These are phyloP conservation scores for Cynopterus brachyotis DNA, from an alignment of 2,113 vertebrate species.

Conservation along the genomic window DNA sequence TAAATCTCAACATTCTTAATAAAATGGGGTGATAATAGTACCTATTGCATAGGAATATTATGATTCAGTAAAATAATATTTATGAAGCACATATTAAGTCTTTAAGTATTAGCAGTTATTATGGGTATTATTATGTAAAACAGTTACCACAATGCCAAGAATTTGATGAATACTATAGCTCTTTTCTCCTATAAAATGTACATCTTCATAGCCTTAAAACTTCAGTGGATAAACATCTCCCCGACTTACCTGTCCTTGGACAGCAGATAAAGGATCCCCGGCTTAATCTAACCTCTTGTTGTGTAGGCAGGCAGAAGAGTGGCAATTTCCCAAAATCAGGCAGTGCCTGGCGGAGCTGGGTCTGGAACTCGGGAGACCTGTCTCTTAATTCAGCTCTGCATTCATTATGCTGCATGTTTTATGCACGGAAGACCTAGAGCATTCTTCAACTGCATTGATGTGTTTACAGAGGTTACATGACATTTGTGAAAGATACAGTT, in stretches of 20 bases:
- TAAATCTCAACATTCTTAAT: not conserved
- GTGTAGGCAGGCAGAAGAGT: not conserved
- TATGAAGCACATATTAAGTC: not conserved
- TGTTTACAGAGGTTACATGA: not conserved
- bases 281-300: not conserved
- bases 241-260: not conserved
- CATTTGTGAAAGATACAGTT: not conserved
- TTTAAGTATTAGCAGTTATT: constrained; percentile 4
- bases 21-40: not conserved
- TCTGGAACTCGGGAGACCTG: not conserved
- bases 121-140: not conserved
- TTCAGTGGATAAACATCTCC: not conserved
- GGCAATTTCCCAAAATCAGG: not conserved
- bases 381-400: not conserved
- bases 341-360: not conserved
- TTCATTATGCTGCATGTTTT: accelerated
- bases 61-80: not conserved
- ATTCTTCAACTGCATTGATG: not conserved
- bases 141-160: not conserved
- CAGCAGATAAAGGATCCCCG: not conserved
- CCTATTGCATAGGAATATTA: not conserved
- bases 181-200: not conserved
- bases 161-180: not conserved
- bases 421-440: not conserved
- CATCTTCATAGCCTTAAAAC: not conserved